Evolutionary conservation across 1,140 invertebrate species (phyloP).

Genomic region (Pogonomyrmex barbatus): DNA sequence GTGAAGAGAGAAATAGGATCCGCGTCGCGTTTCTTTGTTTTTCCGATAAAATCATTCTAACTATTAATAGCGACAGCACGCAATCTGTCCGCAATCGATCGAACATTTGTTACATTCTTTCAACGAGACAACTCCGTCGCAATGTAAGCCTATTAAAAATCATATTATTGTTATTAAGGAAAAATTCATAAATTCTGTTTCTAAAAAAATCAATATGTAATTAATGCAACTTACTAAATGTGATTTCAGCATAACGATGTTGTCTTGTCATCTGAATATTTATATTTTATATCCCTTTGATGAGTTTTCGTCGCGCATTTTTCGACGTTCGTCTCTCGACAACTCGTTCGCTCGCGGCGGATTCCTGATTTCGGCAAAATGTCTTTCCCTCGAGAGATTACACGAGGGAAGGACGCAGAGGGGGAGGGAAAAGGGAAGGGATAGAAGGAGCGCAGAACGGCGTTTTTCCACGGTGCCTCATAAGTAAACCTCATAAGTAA

Average conservation of each 20-base stretch:
- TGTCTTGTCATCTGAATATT: neutral
- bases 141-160: neutral
- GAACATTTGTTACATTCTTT: slow-evolving; percentile 71
- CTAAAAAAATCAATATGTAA: slow-evolving; percentile 1
- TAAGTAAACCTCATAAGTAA: slow-evolving; percentile 79
- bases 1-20: slow-evolving; percentile 61
- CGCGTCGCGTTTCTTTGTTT: neutral
- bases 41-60: slow-evolving; percentile 78
- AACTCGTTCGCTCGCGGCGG: slow-evolving; percentile 49
- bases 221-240: neutral
- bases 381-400: slow-evolving; percentile 34
- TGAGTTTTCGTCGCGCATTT: slow-evolving; percentile 2
- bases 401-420: neutral
- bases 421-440: neutral
- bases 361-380: slow-evolving; percentile 64
- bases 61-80: slow-evolving; percentile 80
- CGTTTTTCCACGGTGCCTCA: slow-evolving; percentile 67
- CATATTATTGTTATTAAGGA: slow-evolving; percentile 7
- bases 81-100: slow-evolving; percentile 76
- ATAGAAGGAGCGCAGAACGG: slow-evolving; percentile 13
- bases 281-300: neutral
- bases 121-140: slow-evolving; percentile 67
- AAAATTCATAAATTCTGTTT: neutral
- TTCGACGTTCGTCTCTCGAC: neutral
- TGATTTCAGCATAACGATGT: neutral